phyloP scores from a whole-genome alignment of 2,888 invertebrate genomes.

The Thymelicus lineola region DNA sequence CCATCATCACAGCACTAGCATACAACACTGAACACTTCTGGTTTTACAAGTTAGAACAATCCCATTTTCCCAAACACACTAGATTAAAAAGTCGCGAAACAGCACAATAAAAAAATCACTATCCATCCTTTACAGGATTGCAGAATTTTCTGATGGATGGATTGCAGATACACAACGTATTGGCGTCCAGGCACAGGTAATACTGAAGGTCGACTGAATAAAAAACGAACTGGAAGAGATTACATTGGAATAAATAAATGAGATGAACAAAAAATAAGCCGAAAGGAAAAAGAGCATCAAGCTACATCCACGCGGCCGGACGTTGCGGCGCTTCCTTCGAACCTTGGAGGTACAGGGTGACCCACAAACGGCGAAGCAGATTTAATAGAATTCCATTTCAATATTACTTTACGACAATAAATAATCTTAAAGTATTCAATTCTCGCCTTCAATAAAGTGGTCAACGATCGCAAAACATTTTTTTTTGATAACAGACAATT shows the following conservation, averaged over 20 bases:
- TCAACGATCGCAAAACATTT: neutral
- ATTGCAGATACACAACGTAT: conserved; percentile 62
- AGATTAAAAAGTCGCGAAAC: conserved; percentile 30
- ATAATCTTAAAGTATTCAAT: no score
- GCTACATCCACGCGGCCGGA: conserved; percentile 84
- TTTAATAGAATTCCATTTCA: neutral
- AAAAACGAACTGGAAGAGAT: conserved; percentile 85
- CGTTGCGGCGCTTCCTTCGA: conserved; percentile 84
- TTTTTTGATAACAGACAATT: neutral
- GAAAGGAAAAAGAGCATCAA: conserved; percentile 81
- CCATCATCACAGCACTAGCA: conserved; percentile 74
- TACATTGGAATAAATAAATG: conserved; percentile 86
- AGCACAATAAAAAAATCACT: conserved; percentile 28
- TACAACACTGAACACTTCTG: conserved; percentile 42
- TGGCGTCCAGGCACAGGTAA: conserved; percentile 83
- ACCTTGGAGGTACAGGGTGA: conserved; percentile 73
- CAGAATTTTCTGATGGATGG: conserved; percentile 48
- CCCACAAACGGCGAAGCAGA: conserved; percentile 46
- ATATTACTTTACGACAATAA: no score
- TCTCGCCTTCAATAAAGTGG: no score
- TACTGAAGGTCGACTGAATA: conserved; percentile 85
- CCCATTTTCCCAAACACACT: conserved; percentile 40
- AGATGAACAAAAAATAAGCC: conserved; percentile 84
- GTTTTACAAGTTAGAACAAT: conserved; percentile 15
- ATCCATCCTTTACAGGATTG: conserved; percentile 43